Conservation (phyloP, 2,797 vertebrate species). For the Calcarius lapponicus region DNA sequence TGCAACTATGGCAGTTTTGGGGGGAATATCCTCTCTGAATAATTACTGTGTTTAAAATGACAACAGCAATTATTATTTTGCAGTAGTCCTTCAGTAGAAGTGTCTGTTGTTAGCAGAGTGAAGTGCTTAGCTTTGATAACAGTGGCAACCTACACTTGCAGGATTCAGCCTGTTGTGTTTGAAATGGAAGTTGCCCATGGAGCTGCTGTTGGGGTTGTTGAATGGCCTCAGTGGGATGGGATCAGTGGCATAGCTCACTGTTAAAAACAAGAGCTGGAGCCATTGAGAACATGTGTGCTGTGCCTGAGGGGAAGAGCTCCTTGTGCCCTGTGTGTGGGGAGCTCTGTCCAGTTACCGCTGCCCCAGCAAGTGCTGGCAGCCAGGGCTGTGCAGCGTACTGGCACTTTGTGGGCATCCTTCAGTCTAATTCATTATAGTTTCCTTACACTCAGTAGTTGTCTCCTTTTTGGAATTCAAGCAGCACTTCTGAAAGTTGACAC, state of each 20-base stretch:
- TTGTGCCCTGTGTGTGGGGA: not conserved
- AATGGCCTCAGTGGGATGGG: not conserved
- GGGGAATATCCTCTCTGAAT: not conserved
- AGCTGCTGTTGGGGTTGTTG: not conserved
- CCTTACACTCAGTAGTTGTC: not conserved
- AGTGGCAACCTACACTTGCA: not conserved
- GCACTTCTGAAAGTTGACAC: not conserved
- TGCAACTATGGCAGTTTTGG: not conserved
- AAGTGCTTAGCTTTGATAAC: not conserved
- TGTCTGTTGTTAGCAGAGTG: not conserved
- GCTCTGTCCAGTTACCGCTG: not conserved
- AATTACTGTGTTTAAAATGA: not conserved
- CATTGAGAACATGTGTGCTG: not conserved
- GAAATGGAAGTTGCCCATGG: not conserved
- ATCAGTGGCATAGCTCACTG: fast-evolving
- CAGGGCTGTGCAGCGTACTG: not conserved
- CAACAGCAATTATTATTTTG: not conserved
- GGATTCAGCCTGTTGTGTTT: not conserved
- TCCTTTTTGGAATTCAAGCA: not conserved
- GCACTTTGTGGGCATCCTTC: not conserved
- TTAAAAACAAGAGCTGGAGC: not conserved
- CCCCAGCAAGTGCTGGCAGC: not conserved
- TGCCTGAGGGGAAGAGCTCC: not conserved
- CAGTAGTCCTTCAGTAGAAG: not conserved
- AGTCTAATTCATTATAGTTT: fast-evolving